Percentiles rank a stretch among this genome's conserved stretches.
Conservation (phyloP, 2,113 vertebrate species). For the Daboia siamensis region DNA sequence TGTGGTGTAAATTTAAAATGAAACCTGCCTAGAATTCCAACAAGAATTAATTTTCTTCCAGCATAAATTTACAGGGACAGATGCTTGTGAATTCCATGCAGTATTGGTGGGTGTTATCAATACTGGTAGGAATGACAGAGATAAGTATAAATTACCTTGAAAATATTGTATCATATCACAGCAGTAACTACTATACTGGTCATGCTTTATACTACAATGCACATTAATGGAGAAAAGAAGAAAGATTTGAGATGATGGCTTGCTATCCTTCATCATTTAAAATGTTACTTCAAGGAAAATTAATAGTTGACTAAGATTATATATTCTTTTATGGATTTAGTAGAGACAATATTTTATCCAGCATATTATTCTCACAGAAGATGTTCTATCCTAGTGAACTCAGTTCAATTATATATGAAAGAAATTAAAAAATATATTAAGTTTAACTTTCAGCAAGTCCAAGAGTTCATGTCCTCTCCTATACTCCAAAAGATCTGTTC, state of each 20-base stretch:
- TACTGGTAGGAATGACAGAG: background rate
- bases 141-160: background rate
- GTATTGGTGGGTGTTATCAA: background rate
- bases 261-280: background rate
- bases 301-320: background rate
- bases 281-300: background rate
- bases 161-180: background rate
- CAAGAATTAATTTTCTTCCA: background rate
- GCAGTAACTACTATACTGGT: background rate
- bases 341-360: background rate
- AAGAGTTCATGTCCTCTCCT: slow-evolving; percentile 48
- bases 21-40: background rate
- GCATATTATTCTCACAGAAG: slow-evolving; percentile 29
- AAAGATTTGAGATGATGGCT: background rate
- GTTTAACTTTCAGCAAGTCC: slow-evolving; percentile 64
- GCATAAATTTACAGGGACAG: background rate
- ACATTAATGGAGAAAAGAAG: background rate
- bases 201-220: background rate
- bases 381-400: slow-evolving; percentile 36
- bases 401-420: slow-evolving; percentile 47
- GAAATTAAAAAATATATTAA: slow-evolving; percentile 55
- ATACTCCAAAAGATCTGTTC: slow-evolving; percentile 39
- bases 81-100: background rate
- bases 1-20: background rate
- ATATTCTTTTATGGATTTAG: background rate